These are phyloP conservation scores for Philopedon plagiatum DNA, from an alignment of 2,888 invertebrate genomes.

Conservation along the genomic window DNA sequence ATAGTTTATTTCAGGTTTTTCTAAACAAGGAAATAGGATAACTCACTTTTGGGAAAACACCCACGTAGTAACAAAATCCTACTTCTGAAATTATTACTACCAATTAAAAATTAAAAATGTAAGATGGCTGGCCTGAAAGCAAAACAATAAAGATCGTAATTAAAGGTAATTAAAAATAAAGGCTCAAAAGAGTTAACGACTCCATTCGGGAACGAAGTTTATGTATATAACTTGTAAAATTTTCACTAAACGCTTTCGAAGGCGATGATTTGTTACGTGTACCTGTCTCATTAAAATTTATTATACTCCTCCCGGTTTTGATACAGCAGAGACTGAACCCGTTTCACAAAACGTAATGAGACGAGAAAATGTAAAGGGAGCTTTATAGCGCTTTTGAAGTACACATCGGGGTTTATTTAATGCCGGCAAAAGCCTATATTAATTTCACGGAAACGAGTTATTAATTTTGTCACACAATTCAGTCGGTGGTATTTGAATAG, in stretches of 20 bases:
- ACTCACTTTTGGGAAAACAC: too few relatives aligned
- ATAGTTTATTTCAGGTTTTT: too few relatives aligned
- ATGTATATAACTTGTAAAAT: too few relatives aligned
- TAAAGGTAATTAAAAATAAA: not conserved
- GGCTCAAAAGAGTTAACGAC: too few relatives aligned
- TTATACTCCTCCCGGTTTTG: constrained; percentile 8
- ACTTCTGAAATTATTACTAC: too few relatives aligned
- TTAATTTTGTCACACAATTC: constrained; percentile 38
- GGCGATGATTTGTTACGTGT: constrained; percentile 14
- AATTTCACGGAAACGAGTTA: constrained; percentile 38
- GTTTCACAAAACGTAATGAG: constrained; percentile 19
- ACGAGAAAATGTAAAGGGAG: constrained; percentile 19
- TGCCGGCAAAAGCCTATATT: constrained; percentile 30
- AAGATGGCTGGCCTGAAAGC: too few relatives aligned
- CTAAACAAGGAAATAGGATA: too few relatives aligned
- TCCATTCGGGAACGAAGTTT: not conserved
- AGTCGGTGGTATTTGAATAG: constrained; percentile 32
- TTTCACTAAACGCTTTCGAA: not conserved
- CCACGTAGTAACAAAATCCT: too few relatives aligned
- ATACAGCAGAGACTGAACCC: constrained; percentile 13
- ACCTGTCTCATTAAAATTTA: constrained; percentile 22
- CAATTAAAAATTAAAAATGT: too few relatives aligned
- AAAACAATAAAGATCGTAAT: too few relatives aligned
- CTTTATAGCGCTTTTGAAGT: constrained; percentile 29
- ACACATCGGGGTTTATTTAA: constrained; percentile 33